Evolutionary conservation across 2,797 vertebrate genomes (phyloP), one percentile per base, ranked within the genome.

Genomic region (Taenioides sp.): DNA sequence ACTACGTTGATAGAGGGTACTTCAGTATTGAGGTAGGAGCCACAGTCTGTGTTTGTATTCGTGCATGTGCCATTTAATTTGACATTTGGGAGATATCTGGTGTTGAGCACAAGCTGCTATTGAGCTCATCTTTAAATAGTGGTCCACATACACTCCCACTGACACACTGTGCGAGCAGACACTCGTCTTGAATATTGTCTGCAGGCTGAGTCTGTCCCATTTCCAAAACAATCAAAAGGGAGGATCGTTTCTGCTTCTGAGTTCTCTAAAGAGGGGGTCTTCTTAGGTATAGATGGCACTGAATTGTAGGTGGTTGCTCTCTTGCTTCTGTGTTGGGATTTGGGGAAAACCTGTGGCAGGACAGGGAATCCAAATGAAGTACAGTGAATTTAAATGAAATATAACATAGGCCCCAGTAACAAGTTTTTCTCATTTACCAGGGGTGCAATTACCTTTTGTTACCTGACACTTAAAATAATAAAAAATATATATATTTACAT

Each of bases 1-100:
- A 99, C 93, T 99, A 99, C 31, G 98, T 99, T 92, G 98, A 99
- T 91, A 94, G 98, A 93, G 97, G 98, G 54, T 99, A 99, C 94
- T 99, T 99, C 95, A 99, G 98, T 92, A 98, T 99, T 88, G 98
- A 99, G 97, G 98, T 99, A 86, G 90, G 87, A 69, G 20, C 12
- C 57, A 54, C 18, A 25, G 14, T 71, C 40, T 65, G 37, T 57
- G 67, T 78, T 67, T 72, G 31, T 68, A 43, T 68, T 58, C 37
- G 4, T 23, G 65, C 22, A 40, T 58, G 23, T 73, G 61, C 55
- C 9, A 9, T 47, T 74, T 71, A 17, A 59, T 28, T 37, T 83
- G 80, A 85, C 83, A 68, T 84, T 82, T 80, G 60, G 37, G 70
- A 52, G 1, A 10, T 16, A 59, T 28, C 80, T 67, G 50, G 34